phyloP scores from a whole-genome alignment of 2,888 invertebrate species.

The Pecten maximus region DNA sequence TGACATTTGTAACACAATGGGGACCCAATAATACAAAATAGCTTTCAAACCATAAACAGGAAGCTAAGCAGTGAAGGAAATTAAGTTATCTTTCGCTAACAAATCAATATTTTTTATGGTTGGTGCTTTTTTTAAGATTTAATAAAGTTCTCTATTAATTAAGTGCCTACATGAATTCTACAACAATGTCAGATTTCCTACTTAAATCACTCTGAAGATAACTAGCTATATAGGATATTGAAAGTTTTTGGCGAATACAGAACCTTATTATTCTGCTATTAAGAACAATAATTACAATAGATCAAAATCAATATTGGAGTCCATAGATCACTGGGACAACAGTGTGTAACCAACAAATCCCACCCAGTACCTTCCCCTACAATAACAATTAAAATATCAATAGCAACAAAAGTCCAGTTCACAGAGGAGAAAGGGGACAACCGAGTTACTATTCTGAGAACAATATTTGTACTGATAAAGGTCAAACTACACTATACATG shows the following conservation, averaged over 20 bases:
- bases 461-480: not conserved
- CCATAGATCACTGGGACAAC: not conserved
- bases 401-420: not conserved
- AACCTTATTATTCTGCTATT: too few relatives aligned
- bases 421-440: not conserved
- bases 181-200: not conserved
- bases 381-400: not conserved
- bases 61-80: not conserved
- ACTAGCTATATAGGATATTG: too few relatives aligned
- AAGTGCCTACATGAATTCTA: not conserved
- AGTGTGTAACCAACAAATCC: not conserved
- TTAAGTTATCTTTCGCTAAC: not conserved
- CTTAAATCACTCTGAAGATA: too few relatives aligned
- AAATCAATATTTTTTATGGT: not conserved
- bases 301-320: not conserved
- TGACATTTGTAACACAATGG: constrained; percentile 7
- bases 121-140: not conserved
- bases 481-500: not conserved
- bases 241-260: too few relatives aligned
- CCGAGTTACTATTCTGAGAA: not conserved
- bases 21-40: not conserved
- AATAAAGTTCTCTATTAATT: not conserved
- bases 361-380: not conserved
- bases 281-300: not conserved
- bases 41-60: not conserved